A percentile compares a stretch with the other conserved stretches of the same genome.
phyloP scores from a whole-genome alignment of 2,888 invertebrate species.

The Oscheius sp. region DNA sequence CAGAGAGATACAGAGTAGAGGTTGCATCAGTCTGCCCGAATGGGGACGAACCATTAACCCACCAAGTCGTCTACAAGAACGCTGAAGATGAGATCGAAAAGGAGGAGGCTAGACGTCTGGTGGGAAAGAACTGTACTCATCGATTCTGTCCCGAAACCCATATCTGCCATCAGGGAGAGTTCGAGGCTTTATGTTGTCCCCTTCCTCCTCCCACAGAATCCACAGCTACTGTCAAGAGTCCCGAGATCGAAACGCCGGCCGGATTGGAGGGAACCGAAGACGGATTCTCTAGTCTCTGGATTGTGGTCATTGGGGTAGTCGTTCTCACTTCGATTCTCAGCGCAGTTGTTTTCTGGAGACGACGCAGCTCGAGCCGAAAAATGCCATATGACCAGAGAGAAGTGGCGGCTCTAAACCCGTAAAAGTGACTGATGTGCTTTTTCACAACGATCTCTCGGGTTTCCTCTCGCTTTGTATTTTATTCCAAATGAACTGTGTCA shows the following conservation, averaged over 20 bases:
- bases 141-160: constrained; percentile 29
- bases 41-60: constrained; percentile 20
- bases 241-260: constrained; percentile 18
- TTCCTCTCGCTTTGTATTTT: background rate
- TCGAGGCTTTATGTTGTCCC: constrained; percentile 37
- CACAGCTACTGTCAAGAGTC: background rate
- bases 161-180: constrained; percentile 29
- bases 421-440: constrained; percentile 3
- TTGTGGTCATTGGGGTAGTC: constrained; percentile 5
- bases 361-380: background rate
- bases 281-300: constrained; percentile 6
- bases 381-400: constrained; percentile 23
- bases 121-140: constrained; percentile 33
- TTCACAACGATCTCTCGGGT: constrained; percentile 29
- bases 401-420: constrained; percentile 29
- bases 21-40: constrained; percentile 15
- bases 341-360: constrained; percentile 7
- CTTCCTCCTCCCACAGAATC: constrained; percentile 7
- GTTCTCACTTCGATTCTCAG: constrained; percentile 3
- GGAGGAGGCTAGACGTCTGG: constrained; percentile 15
- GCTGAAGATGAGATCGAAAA: constrained; percentile 33
- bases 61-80: constrained; percentile 21
- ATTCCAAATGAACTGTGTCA: background rate
- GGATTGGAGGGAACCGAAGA: constrained; percentile 10
- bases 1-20: constrained; percentile 23